These are phyloP conservation scores for Hoplodrina ambigua DNA, from an alignment of 2,888 invertebrate species.

Conservation along the genomic window DNA sequence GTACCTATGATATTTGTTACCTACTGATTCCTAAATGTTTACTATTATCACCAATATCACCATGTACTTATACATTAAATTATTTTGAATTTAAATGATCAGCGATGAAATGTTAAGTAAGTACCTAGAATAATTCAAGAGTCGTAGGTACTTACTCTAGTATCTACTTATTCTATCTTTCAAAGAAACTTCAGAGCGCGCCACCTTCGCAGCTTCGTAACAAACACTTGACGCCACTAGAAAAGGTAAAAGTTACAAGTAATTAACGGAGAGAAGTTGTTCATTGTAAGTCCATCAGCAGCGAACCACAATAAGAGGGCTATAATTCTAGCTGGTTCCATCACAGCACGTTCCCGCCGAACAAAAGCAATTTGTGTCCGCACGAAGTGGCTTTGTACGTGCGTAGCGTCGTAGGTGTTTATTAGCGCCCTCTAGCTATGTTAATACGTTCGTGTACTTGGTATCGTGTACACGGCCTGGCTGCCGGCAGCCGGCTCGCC, in stretches of 20 bases:
- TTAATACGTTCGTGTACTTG: conserved; percentile 72
- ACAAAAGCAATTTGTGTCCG: conserved; percentile 90
- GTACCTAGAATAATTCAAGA: conserved; percentile 16
- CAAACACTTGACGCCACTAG: conserved; percentile 70
- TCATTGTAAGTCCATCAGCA: conserved; percentile 82
- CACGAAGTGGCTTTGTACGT: conserved; percentile 86
- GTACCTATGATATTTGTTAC: background rate
- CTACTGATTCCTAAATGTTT: background rate
- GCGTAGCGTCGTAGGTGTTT: conserved; percentile 87
- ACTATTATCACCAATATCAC: too few species aligned
- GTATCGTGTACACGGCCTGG: conserved; percentile 53
- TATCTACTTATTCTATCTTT: background rate
- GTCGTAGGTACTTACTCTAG: background rate
- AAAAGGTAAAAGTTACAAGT: conserved; percentile 78
- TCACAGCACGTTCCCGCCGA: conserved; percentile 83
- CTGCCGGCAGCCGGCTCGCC: conserved; percentile 61
- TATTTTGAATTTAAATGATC: background rate
- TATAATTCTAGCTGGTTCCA: conserved; percentile 76
- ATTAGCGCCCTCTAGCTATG: conserved; percentile 82
- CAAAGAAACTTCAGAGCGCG: conserved; percentile 51
- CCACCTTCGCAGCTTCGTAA: conserved; percentile 69
- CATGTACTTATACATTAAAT: too few species aligned
- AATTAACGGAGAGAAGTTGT: conserved; percentile 73
- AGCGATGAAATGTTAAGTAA: conserved; percentile 3
- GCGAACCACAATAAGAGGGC: conserved; percentile 75